A percentile compares a stretch with the other conserved stretches of the same genome.
phyloP scores from a whole-genome alignment of 2,888 invertebrate genomes.

The Melolontha melolontha region DNA sequence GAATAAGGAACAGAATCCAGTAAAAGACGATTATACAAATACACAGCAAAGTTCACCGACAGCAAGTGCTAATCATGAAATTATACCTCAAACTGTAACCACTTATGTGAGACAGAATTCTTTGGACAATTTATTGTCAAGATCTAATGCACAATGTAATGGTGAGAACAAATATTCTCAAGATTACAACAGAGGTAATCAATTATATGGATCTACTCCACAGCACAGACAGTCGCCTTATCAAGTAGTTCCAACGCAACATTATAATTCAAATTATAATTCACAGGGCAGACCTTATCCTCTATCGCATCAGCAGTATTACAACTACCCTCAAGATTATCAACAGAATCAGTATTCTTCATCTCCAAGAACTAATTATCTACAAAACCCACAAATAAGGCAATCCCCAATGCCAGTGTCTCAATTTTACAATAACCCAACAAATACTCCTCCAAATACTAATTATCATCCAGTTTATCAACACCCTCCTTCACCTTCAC shows the following conservation, averaged over 20 bases:
- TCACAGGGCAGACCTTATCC: conserved; percentile 32
- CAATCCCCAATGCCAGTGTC: conserved; percentile 36
- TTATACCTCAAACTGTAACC: conserved; percentile 10
- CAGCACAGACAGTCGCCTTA: conserved; percentile 59
- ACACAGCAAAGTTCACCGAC: background rate
- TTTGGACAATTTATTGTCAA: conserved; percentile 50
- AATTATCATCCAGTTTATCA: conserved; percentile 55
- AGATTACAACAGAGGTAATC: conserved; percentile 31
- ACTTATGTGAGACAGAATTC: conserved; percentile 58
- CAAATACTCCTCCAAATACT: conserved; percentile 43
- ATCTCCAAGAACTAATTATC: conserved; percentile 39
- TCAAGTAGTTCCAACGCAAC: conserved; percentile 51
- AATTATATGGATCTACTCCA: conserved; percentile 50
- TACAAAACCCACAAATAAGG: conserved; percentile 35
- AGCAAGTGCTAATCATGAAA: conserved; percentile 5
- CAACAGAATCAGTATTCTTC: conserved; percentile 46
- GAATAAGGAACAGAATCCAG: conserved; percentile 48
- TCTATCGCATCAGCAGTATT: conserved; percentile 28
- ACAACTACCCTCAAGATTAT: conserved; percentile 40
- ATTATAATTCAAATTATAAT: conserved; percentile 12
- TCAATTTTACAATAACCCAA: conserved; percentile 28
- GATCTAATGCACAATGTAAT: conserved; percentile 26
- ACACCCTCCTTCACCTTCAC: conserved; percentile 60
- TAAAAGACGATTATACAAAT: conserved; percentile 9
- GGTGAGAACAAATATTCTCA: conserved; percentile 24